These are phyloP conservation scores for Triops cancriformis DNA, from an alignment of 1,140 invertebrate species.

Conservation along the genomic window DNA sequence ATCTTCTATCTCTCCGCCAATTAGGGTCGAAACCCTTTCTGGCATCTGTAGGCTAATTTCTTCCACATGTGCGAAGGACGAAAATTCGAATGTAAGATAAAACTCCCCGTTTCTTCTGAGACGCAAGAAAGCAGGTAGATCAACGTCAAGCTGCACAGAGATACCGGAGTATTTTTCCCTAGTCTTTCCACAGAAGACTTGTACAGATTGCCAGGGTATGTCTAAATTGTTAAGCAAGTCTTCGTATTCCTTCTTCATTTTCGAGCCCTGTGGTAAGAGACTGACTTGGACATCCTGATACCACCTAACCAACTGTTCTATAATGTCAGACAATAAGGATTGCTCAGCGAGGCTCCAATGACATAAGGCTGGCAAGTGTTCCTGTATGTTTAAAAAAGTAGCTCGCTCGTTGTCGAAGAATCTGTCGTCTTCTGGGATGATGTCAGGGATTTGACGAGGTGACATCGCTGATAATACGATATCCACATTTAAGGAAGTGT, in stretches of 20 bases:
- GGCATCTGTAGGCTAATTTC: not conserved
- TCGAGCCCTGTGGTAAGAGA: not conserved
- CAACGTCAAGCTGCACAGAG: not conserved
- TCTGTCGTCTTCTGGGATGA: not conserved
- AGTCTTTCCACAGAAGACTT: not conserved
- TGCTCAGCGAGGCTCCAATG: not conserved
- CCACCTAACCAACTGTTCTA: not conserved
- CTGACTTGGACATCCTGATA: not conserved
- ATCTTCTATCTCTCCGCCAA: not conserved
- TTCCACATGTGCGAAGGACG: not conserved
- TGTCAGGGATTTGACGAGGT: not conserved
- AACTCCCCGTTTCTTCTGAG: not conserved
- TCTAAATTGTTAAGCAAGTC: not conserved
- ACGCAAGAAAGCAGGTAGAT: not conserved
- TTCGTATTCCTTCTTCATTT: not conserved
- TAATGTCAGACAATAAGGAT: not conserved
- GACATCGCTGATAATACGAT: not conserved
- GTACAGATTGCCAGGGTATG: not conserved
- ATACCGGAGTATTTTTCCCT: not conserved
- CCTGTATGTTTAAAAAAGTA: not conserved
- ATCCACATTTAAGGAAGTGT: not conserved
- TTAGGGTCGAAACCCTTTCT: not conserved
- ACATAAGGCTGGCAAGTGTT: not conserved
- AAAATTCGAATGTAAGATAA: not conserved
- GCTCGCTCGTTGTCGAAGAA: not conserved